Conservation (phyloP, 1,140 invertebrate species). For the Trichogramma pretiosum region DNA sequence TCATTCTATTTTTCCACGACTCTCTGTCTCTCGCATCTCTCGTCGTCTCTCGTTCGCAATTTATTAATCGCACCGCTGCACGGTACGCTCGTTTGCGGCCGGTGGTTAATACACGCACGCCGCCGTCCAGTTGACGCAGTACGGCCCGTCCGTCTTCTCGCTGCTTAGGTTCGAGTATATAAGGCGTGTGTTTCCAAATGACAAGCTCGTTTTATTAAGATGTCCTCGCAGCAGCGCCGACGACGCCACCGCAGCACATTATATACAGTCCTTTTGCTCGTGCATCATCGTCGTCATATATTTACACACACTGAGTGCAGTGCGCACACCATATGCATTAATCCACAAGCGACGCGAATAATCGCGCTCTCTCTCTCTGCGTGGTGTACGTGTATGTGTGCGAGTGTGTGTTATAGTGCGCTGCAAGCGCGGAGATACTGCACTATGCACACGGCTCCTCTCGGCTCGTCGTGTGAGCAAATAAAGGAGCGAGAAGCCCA, state of each 20-base stretch:
- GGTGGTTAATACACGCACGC: no score
- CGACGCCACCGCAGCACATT: slow-evolving; percentile 24
- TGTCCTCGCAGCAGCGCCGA: slow-evolving; percentile 20
- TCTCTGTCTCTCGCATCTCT: no score
- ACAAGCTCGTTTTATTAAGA: slow-evolving; percentile 44
- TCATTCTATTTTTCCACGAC: no score
- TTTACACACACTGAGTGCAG: slow-evolving; percentile 18
- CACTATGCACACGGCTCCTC: neutral
- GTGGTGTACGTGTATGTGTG: no score
- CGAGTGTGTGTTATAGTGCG: no score
- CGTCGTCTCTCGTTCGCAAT: no score
- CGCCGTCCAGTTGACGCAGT: no score
- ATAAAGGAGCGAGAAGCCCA: slow-evolving; percentile 25
- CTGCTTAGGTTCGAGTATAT: slow-evolving; percentile 32
- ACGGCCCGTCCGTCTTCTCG: no score
- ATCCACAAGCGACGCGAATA: slow-evolving; percentile 15
- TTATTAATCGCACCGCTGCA: no score
- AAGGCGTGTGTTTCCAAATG: slow-evolving; percentile 36
- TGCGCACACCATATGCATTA: slow-evolving; percentile 8
- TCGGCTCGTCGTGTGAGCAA: slow-evolving; percentile 12
- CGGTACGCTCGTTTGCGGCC: no score
- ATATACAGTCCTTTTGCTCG: no score
- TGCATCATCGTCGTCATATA: slow-evolving; percentile 14
- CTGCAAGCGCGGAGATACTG: no score
- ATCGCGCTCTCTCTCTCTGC: slow-evolving; percentile 11